Evolutionary conservation across 2,888 invertebrate species (phyloP), one percentile per base, ranked within the genome.

Genomic region (Tipula unca): DNA sequence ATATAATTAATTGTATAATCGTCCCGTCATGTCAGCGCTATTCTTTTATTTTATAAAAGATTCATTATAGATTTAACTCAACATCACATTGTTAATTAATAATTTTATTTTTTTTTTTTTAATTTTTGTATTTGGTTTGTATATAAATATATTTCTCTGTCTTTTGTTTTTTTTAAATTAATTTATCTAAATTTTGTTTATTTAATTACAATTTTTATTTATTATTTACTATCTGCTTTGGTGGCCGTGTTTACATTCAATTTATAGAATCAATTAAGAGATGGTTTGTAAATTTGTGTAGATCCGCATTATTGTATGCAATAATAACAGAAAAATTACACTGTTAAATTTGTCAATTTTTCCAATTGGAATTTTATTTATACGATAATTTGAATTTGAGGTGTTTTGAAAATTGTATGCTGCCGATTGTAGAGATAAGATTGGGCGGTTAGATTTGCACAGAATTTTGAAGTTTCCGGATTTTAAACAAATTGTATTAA

Each of bases 21-120:
- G 10, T 25, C 25, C 25, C 69, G 25, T 6, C 25, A 69, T 25
- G 25, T 69, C 69, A 69, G 69, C 69, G 69, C 13, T 1, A 25
- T 3, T 10, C 69, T 69, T 69, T 69, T 69, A 69, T 69, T 25
- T 69, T 25, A 69, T 69, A 69, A 69, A 69, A 69, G 69, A 69
- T 69, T 25, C 10, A 69, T 69, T 69, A 3, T 69, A 25, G 25
- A 69, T 69, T 69, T 69, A 25, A 69, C 25, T 25, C 25, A 69
- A 69, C 69, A 69, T 69, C 69, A 69, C 69, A 69, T 69, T 69
- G 69, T 69, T 69, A 69, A 69, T 69, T 48, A 48, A 48, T 69
- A 48, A 48, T 48, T 48, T 48, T 48, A 17, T 69, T 69, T 69
- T 25, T 14, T 10, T 25, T 69, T 25, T 25, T 13, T 69, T 25